Evolutionary conservation across 1,140 invertebrate species (phyloP), one percentile per base, ranked within the genome.

Genomic region (Aporrectodea caliginosa): DNA sequence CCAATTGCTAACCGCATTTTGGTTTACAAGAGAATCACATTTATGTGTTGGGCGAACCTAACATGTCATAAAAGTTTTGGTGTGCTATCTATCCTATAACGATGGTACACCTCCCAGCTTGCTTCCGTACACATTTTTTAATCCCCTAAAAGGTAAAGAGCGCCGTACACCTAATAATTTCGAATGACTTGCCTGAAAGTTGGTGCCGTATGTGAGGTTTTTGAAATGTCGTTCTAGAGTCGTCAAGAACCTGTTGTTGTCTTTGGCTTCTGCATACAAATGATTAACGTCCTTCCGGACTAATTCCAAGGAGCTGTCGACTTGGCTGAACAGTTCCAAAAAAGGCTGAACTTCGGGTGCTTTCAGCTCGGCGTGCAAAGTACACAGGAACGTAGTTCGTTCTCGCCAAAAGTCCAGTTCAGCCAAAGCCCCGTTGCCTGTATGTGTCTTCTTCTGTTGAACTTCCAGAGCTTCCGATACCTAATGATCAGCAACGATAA

Each of bases 361-460:
- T 83, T 94, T 93, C 16, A 95, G 84, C 84, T 96, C 94, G 83
- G 96, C 94, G 43, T 93, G 90, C 0, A 95, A 87, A 22, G 92
- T 89, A 73, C 93, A 93, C 1, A 95, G 88, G 73, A 92, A 92
- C 0, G 91, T 91, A 84, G 95, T 92, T 83, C 92, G 89, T 81
- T 93, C 92, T 35, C 92, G 90, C 95, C 95, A 96, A 81, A 93
- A 94, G 70, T 92, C 91, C 83, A 93, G 94, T 84, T 95, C 94
- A 0, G 92, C 91, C 74, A 95, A 88, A 0, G 94, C 94, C 0
- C 92, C 92, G 79, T 92, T 91, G 0, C 91, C 75, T 29, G 43
- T 92, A 71, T 91, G 88, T 0, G 91, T 90, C 73, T 83, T 84
- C 78, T 85, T 86, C 75, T 86, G 85, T 77, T 87, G 78, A 78